A percentile compares a stretch with the other conserved stretches of the same genome.
Conservation (phyloP, 2,888 invertebrate species). For the Aphodius sticticus region DNA sequence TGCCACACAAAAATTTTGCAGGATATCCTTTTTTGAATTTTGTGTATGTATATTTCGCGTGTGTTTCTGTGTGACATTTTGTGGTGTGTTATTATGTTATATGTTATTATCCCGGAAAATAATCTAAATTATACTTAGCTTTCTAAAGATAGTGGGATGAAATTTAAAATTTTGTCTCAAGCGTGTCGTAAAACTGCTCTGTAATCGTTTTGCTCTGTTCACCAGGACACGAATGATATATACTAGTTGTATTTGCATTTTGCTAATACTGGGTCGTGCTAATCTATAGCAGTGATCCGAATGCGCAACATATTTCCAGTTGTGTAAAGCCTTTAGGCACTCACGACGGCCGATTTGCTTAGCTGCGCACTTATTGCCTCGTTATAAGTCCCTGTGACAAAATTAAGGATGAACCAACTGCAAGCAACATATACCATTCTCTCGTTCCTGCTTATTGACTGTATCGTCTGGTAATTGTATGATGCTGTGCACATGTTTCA, state of each 20-base stretch:
- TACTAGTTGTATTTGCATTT: not conserved
- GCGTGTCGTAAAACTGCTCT: too few relatives aligned
- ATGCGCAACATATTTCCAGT: constrained; percentile 4
- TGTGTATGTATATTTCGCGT: too few relatives aligned
- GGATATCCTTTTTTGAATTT: too few relatives aligned
- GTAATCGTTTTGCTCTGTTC: too few relatives aligned
- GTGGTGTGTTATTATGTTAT: too few relatives aligned
- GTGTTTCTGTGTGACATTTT: too few relatives aligned
- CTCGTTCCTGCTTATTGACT: not conserved
- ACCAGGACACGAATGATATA: not conserved
- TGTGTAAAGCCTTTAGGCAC: not conserved
- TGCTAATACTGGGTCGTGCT: not conserved
- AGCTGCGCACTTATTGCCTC: not conserved
- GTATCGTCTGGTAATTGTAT: not conserved
- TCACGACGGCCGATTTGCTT: not conserved
- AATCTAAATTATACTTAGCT: too few relatives aligned
- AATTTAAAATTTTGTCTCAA: too few relatives aligned
- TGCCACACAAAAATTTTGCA: too few relatives aligned
- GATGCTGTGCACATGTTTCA: too few relatives aligned
- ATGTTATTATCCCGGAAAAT: too few relatives aligned
- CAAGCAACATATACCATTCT: not conserved
- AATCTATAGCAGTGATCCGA: constrained; percentile 4
- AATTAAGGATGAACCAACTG: not conserved
- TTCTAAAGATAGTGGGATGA: too few relatives aligned
- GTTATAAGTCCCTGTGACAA: not conserved